phyloP scores from a whole-genome alignment of 2,888 invertebrate genomes.

The Spodoptera littoralis region DNA sequence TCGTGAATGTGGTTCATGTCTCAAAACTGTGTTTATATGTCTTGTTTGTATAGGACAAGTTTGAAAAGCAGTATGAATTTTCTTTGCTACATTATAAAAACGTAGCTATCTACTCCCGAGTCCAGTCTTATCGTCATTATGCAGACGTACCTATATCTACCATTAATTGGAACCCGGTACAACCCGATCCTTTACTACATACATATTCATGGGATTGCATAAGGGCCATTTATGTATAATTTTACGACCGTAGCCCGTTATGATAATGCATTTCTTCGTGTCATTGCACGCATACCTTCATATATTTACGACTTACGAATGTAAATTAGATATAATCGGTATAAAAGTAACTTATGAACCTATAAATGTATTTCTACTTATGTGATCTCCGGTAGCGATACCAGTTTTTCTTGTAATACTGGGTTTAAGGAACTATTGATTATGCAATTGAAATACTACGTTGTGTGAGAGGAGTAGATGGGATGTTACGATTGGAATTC shows the following conservation, averaged over 20 bases:
- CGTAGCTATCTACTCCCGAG: neutral
- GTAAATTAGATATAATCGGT: constrained; percentile 53
- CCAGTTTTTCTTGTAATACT: constrained; percentile 41
- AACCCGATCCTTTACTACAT: constrained; percentile 26
- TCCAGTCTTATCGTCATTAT: constrained; percentile 8
- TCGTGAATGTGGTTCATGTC: too few species aligned
- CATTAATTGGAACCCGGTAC: constrained; percentile 20
- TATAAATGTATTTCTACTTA: constrained; percentile 24
- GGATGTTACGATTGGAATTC: too few species aligned
- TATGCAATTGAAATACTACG: constrained; percentile 19
- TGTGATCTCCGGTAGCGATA: constrained; percentile 28
- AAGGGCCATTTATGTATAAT: constrained; percentile 42
- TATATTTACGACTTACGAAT: constrained; percentile 44
- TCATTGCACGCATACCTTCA: constrained; percentile 50
- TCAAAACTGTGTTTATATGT: too few species aligned
- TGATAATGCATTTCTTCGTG: constrained; percentile 53
- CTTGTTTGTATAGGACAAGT: too few species aligned
- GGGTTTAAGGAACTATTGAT: constrained; percentile 31
- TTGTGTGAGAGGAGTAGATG: too few species aligned
- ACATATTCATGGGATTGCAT: constrained; percentile 48
- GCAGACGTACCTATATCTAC: neutral
- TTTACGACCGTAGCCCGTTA: constrained; percentile 46
- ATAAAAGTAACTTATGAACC: constrained; percentile 36
- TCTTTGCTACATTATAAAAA: too few species aligned
- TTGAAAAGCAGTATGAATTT: too few species aligned